phyloP scores from a whole-genome alignment of 1,140 invertebrate species.

The Chrysopa pallens region DNA sequence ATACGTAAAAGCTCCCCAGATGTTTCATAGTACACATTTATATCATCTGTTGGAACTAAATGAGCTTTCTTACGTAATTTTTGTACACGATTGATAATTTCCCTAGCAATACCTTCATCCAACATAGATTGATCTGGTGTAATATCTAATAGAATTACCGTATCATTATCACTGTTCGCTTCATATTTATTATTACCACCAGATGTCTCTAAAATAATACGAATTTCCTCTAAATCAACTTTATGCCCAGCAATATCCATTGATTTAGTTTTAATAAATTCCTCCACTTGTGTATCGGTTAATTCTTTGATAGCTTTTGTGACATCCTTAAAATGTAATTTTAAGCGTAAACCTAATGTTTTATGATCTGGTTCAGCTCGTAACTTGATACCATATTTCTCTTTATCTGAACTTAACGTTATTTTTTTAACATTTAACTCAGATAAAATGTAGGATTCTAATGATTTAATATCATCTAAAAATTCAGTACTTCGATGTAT shows the following conservation, averaged over 20 bases:
- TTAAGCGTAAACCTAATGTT: slow-evolving; percentile 68
- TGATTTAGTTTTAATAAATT: slow-evolving; percentile 51
- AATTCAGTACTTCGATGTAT: slow-evolving; percentile 72
- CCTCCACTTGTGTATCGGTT: slow-evolving; percentile 61
- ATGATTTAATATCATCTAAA: slow-evolving; percentile 60
- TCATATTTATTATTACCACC: slow-evolving; percentile 54
- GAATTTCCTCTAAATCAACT: slow-evolving; percentile 63
- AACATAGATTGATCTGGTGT: slow-evolving; percentile 75
- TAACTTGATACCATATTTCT: slow-evolving; percentile 83
- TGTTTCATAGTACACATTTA: slow-evolving; percentile 63
- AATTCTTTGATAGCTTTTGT: slow-evolving; percentile 65
- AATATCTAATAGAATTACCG: slow-evolving; percentile 60
- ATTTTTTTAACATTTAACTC: slow-evolving; percentile 87
- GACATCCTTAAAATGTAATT: slow-evolving; percentile 78
- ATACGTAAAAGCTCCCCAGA: slow-evolving; percentile 44
- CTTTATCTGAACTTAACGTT: slow-evolving; percentile 80
- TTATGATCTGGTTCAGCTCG: slow-evolving; percentile 85
- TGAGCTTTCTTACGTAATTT: slow-evolving; percentile 93
- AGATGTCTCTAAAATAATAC: slow-evolving; percentile 60
- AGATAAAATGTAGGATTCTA: slow-evolving; percentile 78
- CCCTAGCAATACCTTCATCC: slow-evolving; percentile 81
- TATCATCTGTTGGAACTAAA: slow-evolving; percentile 79
- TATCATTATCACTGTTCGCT: slow-evolving; percentile 75
- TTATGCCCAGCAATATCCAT: slow-evolving; percentile 57
- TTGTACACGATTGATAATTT: slow-evolving; percentile 93